phyloP scores from a whole-genome alignment of 1,140 invertebrate species.

The Trachymyrmex cornetzi region DNA sequence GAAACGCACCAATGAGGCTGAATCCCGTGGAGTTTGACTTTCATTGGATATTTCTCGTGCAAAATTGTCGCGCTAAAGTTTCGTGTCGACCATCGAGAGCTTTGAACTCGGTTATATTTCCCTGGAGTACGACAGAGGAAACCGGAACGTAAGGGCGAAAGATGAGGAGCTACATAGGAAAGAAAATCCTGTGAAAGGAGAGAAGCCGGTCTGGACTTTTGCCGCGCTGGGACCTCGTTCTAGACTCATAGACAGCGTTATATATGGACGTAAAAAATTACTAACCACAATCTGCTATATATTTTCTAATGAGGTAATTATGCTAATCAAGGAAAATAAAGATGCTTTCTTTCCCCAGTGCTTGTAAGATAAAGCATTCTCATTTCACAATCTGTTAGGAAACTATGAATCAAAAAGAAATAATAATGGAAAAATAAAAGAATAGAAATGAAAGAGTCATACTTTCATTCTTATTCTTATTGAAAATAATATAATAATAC shows the following conservation, averaged over 20 bases:
- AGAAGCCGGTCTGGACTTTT: slow-evolving; percentile 72
- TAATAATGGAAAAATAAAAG: too few species aligned
- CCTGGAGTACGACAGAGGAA: slow-evolving; percentile 76
- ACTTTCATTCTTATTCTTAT: neutral
- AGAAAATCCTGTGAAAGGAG: slow-evolving; percentile 75
- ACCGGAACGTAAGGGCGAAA: slow-evolving; percentile 69
- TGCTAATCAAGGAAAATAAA: slow-evolving; percentile 1
- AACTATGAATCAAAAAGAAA: neutral
- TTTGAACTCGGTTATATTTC: slow-evolving; percentile 84
- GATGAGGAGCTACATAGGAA: slow-evolving; percentile 65
- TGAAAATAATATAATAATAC: neutral
- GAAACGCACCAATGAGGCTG: slow-evolving; percentile 58
- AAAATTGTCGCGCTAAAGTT: slow-evolving; percentile 83
- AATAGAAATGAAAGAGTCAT: neutral
- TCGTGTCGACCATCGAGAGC: slow-evolving; percentile 76
- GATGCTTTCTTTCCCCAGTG: neutral
- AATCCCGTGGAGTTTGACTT: slow-evolving; percentile 83
- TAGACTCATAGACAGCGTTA: slow-evolving; percentile 66
- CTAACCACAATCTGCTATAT: slow-evolving; percentile 5
- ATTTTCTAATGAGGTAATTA: slow-evolving; percentile 20
- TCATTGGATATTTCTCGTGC: slow-evolving; percentile 79
- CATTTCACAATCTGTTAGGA: neutral
- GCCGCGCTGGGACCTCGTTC: slow-evolving; percentile 73
- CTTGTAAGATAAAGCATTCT: neutral
- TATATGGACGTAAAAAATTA: slow-evolving; percentile 24